Evolutionary conservation across 2,113 vertebrate species (phyloP), one percentile per base, ranked within the genome.

Genomic region (Ardeotis arabs): DNA sequence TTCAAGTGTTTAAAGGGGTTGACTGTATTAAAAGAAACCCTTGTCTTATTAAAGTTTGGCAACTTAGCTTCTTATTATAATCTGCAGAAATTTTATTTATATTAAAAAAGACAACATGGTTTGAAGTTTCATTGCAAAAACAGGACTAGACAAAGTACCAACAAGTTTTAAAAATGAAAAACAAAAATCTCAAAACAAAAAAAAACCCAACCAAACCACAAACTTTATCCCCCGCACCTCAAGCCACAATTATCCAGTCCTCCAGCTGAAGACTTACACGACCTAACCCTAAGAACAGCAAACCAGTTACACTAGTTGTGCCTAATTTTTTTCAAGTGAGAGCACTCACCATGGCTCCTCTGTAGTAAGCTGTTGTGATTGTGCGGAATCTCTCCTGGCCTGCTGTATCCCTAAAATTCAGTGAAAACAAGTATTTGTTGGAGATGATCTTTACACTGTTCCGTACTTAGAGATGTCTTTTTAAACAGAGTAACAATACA

Each of bases 361-460:
- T 98, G 96, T 99, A 99, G 84, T 99, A 99, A 22, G 99, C 99
- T 11, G 99, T 99, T 0, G 99, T 99, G 97, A 99, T 99, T 44
- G 99, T 99, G 88, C 99, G 98, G 97, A 99, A 99, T 90, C 99
- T 96, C 97, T 99, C 99, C 96, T 99, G 99, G 49, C 99, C 99
- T 3, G 99, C 99, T 24, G 99, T 99, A 97, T 99, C 99, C 99
- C 99, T 98, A 68, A 56, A 97, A 96, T 67, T 50, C 70, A 87
- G 91, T 52, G 89, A 87, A 94, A 90, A 92, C 58, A 84, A 28
- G 27, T 4, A 74, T 50, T 84, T 73, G 8, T 70, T 85, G 27
- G n/a, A 68, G 21, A 63, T 37, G 20, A 58, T n/a, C 35, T 90
- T 92, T 14, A 84, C 31, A n/a, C 10, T 73, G 18, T 67, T 28